phyloP scores from a whole-genome alignment of 2,113 vertebrate genomes.

The Phaethornis superciliosus region DNA sequence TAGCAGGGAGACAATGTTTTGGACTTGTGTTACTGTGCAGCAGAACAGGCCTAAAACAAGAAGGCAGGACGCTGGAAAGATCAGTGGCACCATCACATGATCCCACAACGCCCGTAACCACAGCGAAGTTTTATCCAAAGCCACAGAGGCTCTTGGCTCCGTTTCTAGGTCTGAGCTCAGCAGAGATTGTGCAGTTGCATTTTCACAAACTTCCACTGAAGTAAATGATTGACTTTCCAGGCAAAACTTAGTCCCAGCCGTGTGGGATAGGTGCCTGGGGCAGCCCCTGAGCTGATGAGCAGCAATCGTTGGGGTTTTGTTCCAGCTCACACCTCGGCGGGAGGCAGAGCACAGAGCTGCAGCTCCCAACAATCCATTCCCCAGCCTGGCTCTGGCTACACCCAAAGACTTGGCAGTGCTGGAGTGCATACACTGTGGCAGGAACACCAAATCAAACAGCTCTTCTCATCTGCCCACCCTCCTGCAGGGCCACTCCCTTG shows the following conservation, averaged over 20 bases:
- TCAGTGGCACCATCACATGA: constrained; percentile 23
- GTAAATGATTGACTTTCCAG: background rate
- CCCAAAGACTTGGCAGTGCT: constrained; percentile 34
- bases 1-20: background rate
- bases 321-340: background rate
- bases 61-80: background rate
- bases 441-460: background rate
- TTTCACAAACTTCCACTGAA: constrained; percentile 1
- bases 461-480: background rate
- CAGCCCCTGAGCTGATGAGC: background rate
- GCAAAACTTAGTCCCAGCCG: background rate
- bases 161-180: constrained; percentile 26
- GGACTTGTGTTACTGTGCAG: background rate
- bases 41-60: background rate
- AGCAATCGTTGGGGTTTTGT: background rate
- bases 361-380: constrained; percentile 15
- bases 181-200: background rate
- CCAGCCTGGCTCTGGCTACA: background rate
- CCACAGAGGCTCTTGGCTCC: constrained; percentile 4
- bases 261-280: background rate
- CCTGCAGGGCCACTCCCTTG: background rate
- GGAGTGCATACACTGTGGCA: background rate
- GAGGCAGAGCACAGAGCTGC: background rate
- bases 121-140: constrained; percentile 10
- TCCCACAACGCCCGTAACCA: background rate